Evolutionary conservation across 2,888 invertebrate genomes (phyloP).

Genomic region (Galerucella nymphaeae): DNA sequence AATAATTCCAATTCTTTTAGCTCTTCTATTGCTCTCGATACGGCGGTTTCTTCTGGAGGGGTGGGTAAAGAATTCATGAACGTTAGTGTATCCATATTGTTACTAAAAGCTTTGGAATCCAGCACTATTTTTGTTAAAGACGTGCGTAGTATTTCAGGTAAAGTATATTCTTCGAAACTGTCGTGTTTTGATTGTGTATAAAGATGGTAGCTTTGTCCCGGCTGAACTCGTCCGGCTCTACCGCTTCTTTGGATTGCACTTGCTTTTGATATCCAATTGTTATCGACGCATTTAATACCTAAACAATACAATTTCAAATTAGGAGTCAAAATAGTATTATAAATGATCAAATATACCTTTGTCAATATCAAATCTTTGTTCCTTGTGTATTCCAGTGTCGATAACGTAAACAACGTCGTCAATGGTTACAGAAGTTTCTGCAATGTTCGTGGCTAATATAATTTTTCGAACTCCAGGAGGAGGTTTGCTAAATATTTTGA

Average conservation of each 20-base stretch:
- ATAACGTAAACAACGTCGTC: slow-evolving; percentile 77
- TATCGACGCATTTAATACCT: slow-evolving; percentile 67
- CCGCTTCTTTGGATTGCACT: slow-evolving; percentile 75
- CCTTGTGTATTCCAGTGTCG: slow-evolving; percentile 73
- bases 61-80: slow-evolving; percentile 74
- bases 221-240: slow-evolving; percentile 74
- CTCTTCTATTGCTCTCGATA: slow-evolving; percentile 71
- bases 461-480: slow-evolving; percentile 71
- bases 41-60: slow-evolving; percentile 69
- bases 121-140: slow-evolving; percentile 68
- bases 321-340: neutral
- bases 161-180: slow-evolving; percentile 67
- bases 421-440: slow-evolving; percentile 80
- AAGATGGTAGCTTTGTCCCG: slow-evolving; percentile 72
- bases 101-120: slow-evolving; percentile 72
- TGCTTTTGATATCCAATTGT: slow-evolving; percentile 73
- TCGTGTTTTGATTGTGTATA: slow-evolving; percentile 68
- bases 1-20: slow-evolving; percentile 71
- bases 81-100: slow-evolving; percentile 68
- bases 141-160: slow-evolving; percentile 73
- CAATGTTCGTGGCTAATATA: slow-evolving; percentile 77
- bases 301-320: slow-evolving; percentile 14
- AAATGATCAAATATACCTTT: slow-evolving; percentile 59
- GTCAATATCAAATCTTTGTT: slow-evolving; percentile 67
- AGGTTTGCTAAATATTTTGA: slow-evolving; percentile 68